Conservation (phyloP, 2,113 vertebrate genomes). For the Phaethornis superciliosus region DNA sequence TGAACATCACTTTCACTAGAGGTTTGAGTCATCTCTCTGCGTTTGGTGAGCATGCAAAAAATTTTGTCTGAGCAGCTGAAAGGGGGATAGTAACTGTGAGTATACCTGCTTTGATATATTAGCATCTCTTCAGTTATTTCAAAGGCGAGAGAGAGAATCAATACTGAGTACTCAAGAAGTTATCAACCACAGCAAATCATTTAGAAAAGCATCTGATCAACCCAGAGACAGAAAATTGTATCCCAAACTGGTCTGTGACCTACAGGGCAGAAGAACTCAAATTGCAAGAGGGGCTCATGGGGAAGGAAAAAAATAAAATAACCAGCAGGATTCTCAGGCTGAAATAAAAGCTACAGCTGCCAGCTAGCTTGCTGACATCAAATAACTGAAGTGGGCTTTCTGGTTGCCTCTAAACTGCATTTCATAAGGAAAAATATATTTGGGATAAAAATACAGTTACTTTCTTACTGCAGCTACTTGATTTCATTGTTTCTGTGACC, state of each 20-base stretch:
- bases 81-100: not conserved
- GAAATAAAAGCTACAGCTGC: constrained; percentile 14
- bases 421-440: constrained; percentile 18
- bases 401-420: not conserved
- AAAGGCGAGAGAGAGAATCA: not conserved
- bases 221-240: not conserved
- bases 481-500: not conserved
- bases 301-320: not conserved
- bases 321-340: not conserved
- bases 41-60: not conserved
- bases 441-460: not conserved
- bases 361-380: not conserved
- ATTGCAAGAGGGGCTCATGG: not conserved
- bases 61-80: not conserved
- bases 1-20: not conserved
- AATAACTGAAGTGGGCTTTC: not conserved
- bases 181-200: not conserved
- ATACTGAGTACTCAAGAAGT: not conserved
- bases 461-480: not conserved
- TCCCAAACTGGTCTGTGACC: not conserved
- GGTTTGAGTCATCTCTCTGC: not conserved
- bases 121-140: not conserved
- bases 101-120: not conserved
- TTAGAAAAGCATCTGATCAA: constrained; percentile 9
- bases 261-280: not conserved